Evolutionary conservation across 2,888 invertebrate genomes (phyloP).

Genomic region (Hydriomena furcata): DNA sequence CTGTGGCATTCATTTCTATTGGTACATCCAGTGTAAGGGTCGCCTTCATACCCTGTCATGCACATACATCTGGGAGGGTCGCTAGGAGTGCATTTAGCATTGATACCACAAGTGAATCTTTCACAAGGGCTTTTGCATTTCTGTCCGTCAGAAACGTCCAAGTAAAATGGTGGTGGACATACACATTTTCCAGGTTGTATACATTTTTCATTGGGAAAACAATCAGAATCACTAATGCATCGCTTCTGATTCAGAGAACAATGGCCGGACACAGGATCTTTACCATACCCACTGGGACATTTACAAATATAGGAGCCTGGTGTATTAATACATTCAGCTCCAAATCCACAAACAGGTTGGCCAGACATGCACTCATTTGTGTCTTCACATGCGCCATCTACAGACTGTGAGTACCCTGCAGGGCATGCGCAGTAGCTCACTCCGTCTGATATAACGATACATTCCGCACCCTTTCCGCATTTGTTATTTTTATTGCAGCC

Average conservation of each 20-base stretch:
- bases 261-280: slow-evolving; percentile 91
- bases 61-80: slow-evolving; percentile 96
- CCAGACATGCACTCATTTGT: slow-evolving; percentile 92
- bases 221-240: slow-evolving; percentile 92
- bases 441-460: slow-evolving; percentile 94
- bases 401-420: slow-evolving; percentile 89
- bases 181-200: slow-evolving; percentile 96
- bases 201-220: slow-evolving; percentile 94
- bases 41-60: slow-evolving; percentile 92
- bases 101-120: slow-evolving; percentile 94
- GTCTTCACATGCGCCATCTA: slow-evolving; percentile 93
- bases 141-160: slow-evolving; percentile 91
- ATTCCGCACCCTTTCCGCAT: slow-evolving; percentile 94
- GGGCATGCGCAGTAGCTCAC: slow-evolving; percentile 97
- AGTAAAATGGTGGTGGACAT: slow-evolving; percentile 95
- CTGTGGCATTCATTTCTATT: slow-evolving; percentile 94
- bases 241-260: slow-evolving; percentile 92
- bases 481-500: slow-evolving; percentile 91
- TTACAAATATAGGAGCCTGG: slow-evolving; percentile 90
- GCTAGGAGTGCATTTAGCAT: slow-evolving; percentile 94
- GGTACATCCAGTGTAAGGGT: slow-evolving; percentile 91
- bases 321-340: slow-evolving; percentile 93
- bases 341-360: slow-evolving; percentile 91
- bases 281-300: slow-evolving; percentile 91
- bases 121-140: slow-evolving; percentile 97